A percentile compares a stretch with the other conserved stretches of the same genome.
Evolutionary conservation across 2,113 vertebrate species (phyloP).

Genomic region (Oncorhynchus masou): DNA sequence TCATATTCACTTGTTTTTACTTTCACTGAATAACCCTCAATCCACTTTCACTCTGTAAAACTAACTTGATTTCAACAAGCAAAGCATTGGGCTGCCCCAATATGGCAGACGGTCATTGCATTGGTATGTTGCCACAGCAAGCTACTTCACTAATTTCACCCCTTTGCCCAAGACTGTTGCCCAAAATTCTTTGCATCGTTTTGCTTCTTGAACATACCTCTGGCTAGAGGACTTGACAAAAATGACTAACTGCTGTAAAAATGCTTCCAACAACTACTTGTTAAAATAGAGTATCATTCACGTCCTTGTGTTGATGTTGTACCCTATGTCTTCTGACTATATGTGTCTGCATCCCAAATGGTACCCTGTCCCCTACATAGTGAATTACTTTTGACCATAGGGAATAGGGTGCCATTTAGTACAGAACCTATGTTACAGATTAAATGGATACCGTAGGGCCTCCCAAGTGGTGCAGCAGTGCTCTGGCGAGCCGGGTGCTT

Average conservation of each 20-base stretch:
- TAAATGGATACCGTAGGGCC: no score
- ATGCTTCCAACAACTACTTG: no score
- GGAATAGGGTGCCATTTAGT: no score
- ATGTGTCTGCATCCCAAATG: no score
- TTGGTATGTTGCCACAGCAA: neutral
- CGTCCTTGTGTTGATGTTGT: no score
- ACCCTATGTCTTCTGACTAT: no score
- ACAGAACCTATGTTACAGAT: no score
- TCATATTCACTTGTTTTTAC: neutral
- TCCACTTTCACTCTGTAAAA: neutral
- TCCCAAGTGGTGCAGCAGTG: no score
- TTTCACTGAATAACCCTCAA: neutral
- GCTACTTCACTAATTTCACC: neutral
- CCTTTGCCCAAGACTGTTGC: neutral
- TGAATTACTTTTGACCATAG: no score
- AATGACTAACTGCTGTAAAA: neutral
- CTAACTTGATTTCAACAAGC: neutral
- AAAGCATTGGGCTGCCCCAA: neutral
- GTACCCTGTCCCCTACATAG: no score
- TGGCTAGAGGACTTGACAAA: neutral
- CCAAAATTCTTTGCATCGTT: constrained; percentile 1
- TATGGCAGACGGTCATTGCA: neutral
- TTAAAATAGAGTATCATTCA: no score
- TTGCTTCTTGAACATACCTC: neutral
- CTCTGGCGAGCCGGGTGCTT: no score